A percentile compares a stretch with the other conserved stretches of the same genome.
Evolutionary conservation across 2,797 vertebrate genomes (phyloP).

Genomic region (Phoxinus dragarum): DNA sequence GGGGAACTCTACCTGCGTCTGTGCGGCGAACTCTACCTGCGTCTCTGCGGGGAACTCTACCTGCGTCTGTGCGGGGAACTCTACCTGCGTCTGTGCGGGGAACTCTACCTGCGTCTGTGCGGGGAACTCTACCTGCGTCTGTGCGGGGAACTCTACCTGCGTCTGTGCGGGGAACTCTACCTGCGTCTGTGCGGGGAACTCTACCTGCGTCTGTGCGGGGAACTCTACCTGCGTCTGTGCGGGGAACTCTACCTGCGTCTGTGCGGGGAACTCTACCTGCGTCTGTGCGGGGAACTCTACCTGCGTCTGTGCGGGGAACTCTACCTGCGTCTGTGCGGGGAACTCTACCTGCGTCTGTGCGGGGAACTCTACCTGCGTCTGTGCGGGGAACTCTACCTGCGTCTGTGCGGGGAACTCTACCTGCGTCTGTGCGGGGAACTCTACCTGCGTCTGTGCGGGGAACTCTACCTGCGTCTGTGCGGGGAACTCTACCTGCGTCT

Average conservation of each 20-base stretch:
- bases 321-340: conserved; percentile 51
- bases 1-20: conserved; percentile 25
- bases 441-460: conserved; percentile 51
- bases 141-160: conserved; percentile 54
- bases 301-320: conserved; percentile 52
- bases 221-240: conserved; percentile 28
- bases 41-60: no score
- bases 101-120: conserved; percentile 28
- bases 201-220: conserved; percentile 51
- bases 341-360: conserved; percentile 28
- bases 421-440: conserved; percentile 52
- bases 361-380: conserved; percentile 25
- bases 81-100: conserved; percentile 51
- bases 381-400: conserved; percentile 54
- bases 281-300: conserved; percentile 51
- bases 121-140: conserved; percentile 25
- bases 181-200: conserved; percentile 52
- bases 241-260: conserved; percentile 25
- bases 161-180: conserved; percentile 51
- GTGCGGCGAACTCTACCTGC: no score
- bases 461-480: conserved; percentile 28
- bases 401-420: conserved; percentile 51
- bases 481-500: conserved; percentile 25
- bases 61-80: conserved; percentile 52
- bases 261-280: conserved; percentile 54